Evolutionary conservation across 2,888 invertebrate genomes (phyloP), one percentile per base, ranked within the genome.

Genomic region (Lamellibrachia columna): DNA sequence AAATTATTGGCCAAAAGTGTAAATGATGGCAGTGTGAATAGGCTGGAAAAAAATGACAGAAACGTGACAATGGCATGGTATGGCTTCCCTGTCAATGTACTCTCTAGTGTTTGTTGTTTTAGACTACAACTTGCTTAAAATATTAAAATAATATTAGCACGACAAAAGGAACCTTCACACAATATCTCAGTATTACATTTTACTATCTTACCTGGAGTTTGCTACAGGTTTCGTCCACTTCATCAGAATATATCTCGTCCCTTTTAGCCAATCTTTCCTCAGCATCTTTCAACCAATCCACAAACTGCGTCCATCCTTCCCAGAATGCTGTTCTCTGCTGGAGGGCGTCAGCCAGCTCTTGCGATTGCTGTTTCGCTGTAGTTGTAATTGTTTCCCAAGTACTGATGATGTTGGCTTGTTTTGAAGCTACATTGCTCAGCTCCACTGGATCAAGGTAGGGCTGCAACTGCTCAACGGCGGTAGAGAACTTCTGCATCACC

Each of bases 361-460:
- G 94, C 92, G 98, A 98, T 97, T 98, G 98, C 96, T 98, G 98
- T 92, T 97, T 97, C 0, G 98, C 98, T 90, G 94, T 94, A 60
- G 95, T 95, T 75, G 95, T 95, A 92, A 98, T 98, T 0, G 98
- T 97, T n/a, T 98, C 95, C 98, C 98, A 98, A 93, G 98, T 97
- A 8, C 98, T 98, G 95, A 98, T 98, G 94, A 98, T 97, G 3
- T 98, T 98, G 95, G 98, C 98, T 91, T 98, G 97, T 97, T 98
- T 98, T 96, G 98, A 93, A 92, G 94, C 94, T n/a, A 96, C 94
- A 7, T 94, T 94, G 53, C 94, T 93, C 11, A 95, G 93, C 7
- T 96, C 95, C 7, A 95, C 95, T 9, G 95, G 95, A 91, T 94
- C 95, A 53, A 95, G 95, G 93, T 95, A 95, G 28, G 95, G 95